Evolutionary conservation across 2,797 vertebrate species (phyloP).

Genomic region (Urocyon cinereoargenteus): DNA sequence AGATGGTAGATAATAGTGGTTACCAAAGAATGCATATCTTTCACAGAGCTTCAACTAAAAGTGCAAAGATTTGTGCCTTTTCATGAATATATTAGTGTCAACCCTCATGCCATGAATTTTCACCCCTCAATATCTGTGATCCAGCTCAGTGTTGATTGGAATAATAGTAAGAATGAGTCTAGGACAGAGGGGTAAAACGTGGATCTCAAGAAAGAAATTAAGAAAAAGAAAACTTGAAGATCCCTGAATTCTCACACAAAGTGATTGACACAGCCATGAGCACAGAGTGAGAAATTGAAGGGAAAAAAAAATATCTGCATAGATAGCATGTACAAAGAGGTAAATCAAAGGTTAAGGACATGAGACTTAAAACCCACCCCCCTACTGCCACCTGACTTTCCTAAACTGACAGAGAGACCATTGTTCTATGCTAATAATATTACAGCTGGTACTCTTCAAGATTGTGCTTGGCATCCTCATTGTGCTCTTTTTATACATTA

Average conservation of each 20-base stretch:
- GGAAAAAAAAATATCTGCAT: neutral
- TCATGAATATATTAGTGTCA: neutral
- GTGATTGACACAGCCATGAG: neutral
- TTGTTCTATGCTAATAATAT: neutral
- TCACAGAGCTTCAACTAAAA: neutral
- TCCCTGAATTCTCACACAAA: neutral
- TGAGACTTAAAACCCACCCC: neutral
- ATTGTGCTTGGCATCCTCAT: neutral
- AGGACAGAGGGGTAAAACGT: neutral
- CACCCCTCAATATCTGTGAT: neutral
- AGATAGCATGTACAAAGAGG: neutral
- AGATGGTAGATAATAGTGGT: neutral
- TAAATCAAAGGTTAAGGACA: neutral
- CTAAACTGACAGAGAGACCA: neutral
- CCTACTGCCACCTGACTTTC: neutral
- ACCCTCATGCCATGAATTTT: neutral
- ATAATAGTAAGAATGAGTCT: neutral
- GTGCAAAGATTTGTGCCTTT: neutral
- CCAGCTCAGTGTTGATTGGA: neutral
- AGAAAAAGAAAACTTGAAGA: neutral
- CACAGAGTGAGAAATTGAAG: neutral
- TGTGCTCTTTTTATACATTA: neutral
- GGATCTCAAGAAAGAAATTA: neutral
- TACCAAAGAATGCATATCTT: neutral
- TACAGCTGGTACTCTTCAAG: neutral